Conservation (phyloP, 2,888 invertebrate genomes). For the Endomychus coccineus region DNA sequence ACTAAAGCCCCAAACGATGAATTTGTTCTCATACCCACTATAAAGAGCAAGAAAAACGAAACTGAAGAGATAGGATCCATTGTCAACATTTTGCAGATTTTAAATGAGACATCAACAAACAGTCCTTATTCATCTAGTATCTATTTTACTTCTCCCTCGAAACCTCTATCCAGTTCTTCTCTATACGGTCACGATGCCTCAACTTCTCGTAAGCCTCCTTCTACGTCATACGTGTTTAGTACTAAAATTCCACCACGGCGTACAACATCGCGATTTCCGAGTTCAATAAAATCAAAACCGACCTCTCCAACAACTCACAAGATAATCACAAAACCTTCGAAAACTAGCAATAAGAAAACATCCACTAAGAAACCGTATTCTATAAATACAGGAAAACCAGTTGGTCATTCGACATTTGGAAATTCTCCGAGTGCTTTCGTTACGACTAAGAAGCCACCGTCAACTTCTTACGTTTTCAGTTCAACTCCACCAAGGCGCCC, state of each 20-base stretch:
- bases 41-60: slow-evolving; percentile 30
- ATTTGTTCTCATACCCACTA: slow-evolving; percentile 52
- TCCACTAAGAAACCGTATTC: slow-evolving; percentile 35
- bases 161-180: slow-evolving; percentile 21
- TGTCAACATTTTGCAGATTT: slow-evolving; percentile 57
- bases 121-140: slow-evolving; percentile 24
- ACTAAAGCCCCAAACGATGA: slow-evolving; percentile 43
- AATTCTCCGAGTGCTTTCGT: slow-evolving; percentile 30
- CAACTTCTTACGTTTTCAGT: slow-evolving; percentile 43
- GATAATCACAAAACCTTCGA: slow-evolving; percentile 24
- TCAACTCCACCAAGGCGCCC: slow-evolving; percentile 30
- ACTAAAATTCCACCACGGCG: slow-evolving; percentile 39
- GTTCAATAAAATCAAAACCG: slow-evolving; percentile 46
- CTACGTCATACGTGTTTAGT: slow-evolving; percentile 44
- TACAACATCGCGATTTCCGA: slow-evolving; percentile 21
- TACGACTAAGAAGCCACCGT: slow-evolving; percentile 36
- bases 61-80: slow-evolving; percentile 40
- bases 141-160: slow-evolving; percentile 40
- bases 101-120: slow-evolving; percentile 45
- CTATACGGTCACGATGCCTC: slow-evolving; percentile 44
- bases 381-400: slow-evolving; percentile 30
- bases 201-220: slow-evolving; percentile 40
- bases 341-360: slow-evolving; percentile 32
- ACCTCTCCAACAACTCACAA: slow-evolving; percentile 32
- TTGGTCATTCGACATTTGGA: slow-evolving; percentile 35